These are phyloP conservation scores for Dasysyrphus albostriatus DNA, from an alignment of 2,888 invertebrate genomes.

Conservation along the genomic window DNA sequence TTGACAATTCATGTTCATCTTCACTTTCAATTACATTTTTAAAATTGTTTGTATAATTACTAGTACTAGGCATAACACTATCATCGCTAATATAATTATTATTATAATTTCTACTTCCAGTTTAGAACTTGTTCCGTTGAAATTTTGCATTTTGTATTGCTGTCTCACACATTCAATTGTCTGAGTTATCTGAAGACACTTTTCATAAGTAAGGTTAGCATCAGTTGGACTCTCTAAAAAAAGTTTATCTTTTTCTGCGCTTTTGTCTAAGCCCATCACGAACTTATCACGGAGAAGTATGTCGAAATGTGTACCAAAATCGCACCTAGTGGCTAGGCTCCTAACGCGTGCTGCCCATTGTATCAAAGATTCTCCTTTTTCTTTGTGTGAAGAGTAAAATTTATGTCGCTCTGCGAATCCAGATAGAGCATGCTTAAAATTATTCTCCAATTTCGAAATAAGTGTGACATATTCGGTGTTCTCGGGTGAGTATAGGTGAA, in stretches of 20 bases:
- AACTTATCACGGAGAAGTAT: too few species aligned
- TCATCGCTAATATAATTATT: conserved; percentile 20
- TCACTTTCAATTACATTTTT: neutral
- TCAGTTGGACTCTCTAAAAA: conserved; percentile 14
- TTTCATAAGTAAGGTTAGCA: neutral
- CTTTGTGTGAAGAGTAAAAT: conserved; percentile 20
- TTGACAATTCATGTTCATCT: conserved; percentile 36
- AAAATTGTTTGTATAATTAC: conserved; percentile 4
- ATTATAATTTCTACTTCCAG: conserved; percentile 21
- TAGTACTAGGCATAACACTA: conserved; percentile 22
- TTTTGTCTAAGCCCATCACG: too few species aligned
- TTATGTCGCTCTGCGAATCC: conserved; percentile 22
- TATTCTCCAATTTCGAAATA: neutral
- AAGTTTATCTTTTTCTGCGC: neutral
- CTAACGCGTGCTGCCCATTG: conserved; percentile 12
- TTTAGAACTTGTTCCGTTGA: neutral
- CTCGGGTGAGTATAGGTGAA: neutral
- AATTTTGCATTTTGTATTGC: neutral
- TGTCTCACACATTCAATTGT: conserved; percentile 3
- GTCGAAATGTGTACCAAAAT: too few species aligned
- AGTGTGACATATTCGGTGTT: neutral
- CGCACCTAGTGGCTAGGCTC: neutral
- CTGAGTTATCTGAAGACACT: conserved; percentile 5
- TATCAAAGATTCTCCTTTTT: conserved; percentile 6
- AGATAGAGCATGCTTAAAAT: conserved; percentile 3